Evolutionary conservation across 2,888 invertebrate species (phyloP), one percentile per base, ranked within the genome.

Genomic region (Leuctra nigra): DNA sequence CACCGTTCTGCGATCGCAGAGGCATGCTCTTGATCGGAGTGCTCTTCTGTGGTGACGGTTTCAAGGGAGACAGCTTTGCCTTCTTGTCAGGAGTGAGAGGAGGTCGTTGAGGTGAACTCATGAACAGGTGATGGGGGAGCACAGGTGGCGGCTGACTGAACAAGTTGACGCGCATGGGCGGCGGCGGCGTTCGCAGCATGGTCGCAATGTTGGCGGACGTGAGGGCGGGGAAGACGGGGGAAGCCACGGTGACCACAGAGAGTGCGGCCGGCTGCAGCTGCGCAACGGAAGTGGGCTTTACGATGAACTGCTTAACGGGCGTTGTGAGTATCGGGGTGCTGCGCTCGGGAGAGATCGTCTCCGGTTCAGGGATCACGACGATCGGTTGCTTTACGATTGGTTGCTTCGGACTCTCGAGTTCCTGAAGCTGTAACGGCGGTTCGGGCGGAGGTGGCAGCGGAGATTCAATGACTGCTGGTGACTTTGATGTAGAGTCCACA

Each of bases 1-100:
- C 59, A 16, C 61, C 63, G 55, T 63, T 63, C 9, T 62, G 63
- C 4, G 57, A 56, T 25, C 60, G 55, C 57, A 67, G 65, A 24
- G 68, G 66, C 7, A 20, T 18, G 4, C 18, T 35, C 24, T n/a
- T 22, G 2, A 44, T 16, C 22, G 7, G 44, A 7, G 38, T 38
- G 6, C n/a, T 9, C 25, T 47, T 47, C 47, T 47, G 47, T 4
- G 47, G 47, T 2, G 48, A 25, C 33, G 33, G 25, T 25, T 48
- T 48, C 13, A 38, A n/a, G 9, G 16, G 29, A 16, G 16, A 2
- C 20, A 3, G 20, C 18, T 41, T n/a, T 20, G 44, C 44, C 22
- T 44, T 4, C 9, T 18, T 3, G 4, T 4, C 22, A 36, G 18
- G 6, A 20, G 4, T n/a, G 24, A n/a, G n/a, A 36, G 55, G 9